Base-by-base conservation (phyloP, 2,888 invertebrate species). In the Orthonychiurus folsomi region DNA sequence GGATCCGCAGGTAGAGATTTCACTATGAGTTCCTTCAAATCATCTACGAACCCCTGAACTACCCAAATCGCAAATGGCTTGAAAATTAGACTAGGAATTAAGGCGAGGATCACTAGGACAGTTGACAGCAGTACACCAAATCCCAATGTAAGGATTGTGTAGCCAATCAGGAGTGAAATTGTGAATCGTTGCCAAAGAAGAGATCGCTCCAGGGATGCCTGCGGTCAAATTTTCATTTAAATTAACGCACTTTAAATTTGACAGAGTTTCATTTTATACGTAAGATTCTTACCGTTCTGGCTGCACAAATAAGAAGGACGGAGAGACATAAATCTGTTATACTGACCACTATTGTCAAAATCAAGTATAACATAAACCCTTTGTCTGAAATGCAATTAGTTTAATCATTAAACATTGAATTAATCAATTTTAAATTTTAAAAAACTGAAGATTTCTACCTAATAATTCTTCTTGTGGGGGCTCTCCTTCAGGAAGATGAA, bases 51-150 rank as follows among this genome's bases (percentile, higher is more conserved):
- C 23, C 25, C 50, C 3, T 9, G 18, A 3, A 59, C 59, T 15
- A 59, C 50, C 20, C 47, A 59, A 9, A 59, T 23, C 3, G 59
- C 59, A 25, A 59, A 59, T 47, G 59, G 50, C 50, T 59, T 59
- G 50, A 48, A 59, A 24, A 59, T 48, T 23, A 24, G 18, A 50
- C 47, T 59, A 20, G 59, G 59, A 23, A 20, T 18, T 5, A 50
- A 5, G 5, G 24, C 59, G 3, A 59, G 26, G 20, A 59, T 3
- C 23, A 50, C 23, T 2, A 59, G 59, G 3, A 5, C 25, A 18
- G 50, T 37, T 20, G 15, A 15, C 5, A 59, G 47, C 2, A 59
- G 50, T 9, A 59, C 50, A 5, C 48, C 20, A 25, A 59, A 59
- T 25, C 24, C 20, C 3, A 50, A 5, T n/a, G 59, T 50, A 3